Conservation (phyloP, 2,113 vertebrate genomes). For the Chlamydotis undulata region DNA sequence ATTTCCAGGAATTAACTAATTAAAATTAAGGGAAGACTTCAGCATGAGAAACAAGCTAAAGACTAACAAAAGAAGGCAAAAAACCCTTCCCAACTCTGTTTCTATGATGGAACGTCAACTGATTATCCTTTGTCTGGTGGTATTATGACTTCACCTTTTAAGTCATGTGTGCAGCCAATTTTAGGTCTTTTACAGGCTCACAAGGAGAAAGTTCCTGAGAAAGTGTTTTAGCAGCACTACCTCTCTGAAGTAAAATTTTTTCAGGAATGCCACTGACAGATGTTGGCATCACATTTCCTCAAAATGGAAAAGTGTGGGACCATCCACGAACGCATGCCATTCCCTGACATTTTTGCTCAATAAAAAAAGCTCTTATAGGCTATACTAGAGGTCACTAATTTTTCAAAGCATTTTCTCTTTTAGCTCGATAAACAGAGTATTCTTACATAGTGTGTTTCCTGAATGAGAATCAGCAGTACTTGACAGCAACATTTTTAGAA, state of each 20-base stretch:
- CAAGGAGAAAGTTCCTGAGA: not conserved
- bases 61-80: not conserved
- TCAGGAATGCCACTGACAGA: not conserved
- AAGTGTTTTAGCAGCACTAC: not conserved
- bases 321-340: rapidly evolving
- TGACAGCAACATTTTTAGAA: constrained; percentile 47
- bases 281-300: not conserved
- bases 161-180: not conserved
- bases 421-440: not conserved
- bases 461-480: constrained; percentile 25
- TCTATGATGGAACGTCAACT: not conserved
- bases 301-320: not conserved
- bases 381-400: not conserved
- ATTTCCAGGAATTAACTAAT: not conserved
- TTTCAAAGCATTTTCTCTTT: not conserved
- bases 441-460: not conserved
- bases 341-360: not conserved
- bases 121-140: not conserved
- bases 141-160: not conserved
- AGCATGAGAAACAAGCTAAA: not conserved
- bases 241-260: not conserved
- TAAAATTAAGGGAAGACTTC: not conserved
- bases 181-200: not conserved
- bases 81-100: not conserved
- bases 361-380: not conserved